Conservation (phyloP, 2,888 invertebrate species). For the Conchocele bisecta region DNA sequence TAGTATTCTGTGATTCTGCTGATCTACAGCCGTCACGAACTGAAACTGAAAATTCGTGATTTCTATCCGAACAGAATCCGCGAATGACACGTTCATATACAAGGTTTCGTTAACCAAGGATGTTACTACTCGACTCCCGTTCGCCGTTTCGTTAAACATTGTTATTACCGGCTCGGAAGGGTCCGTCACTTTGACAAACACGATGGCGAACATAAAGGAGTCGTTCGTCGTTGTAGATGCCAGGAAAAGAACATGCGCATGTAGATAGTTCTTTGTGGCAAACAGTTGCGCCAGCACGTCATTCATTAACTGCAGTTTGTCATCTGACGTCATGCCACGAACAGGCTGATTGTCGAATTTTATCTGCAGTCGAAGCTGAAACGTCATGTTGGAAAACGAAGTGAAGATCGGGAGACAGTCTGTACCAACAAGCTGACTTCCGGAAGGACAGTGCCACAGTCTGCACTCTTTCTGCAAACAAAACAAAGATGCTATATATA, state of each 20-base stretch:
- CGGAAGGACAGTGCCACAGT: conserved; percentile 48
- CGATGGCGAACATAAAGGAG: conserved; percentile 27
- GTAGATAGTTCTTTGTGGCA: background rate
- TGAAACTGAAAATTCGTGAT: conserved; percentile 18
- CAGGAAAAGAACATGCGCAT: conserved; percentile 28
- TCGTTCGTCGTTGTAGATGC: conserved; percentile 6
- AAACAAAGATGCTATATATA: background rate
- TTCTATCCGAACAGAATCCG: conserved; percentile 36
- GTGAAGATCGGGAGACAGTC: conserved; percentile 32
- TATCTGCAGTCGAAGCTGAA: conserved; percentile 24
- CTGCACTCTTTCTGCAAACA: conserved; percentile 44
- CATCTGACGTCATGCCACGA: background rate
- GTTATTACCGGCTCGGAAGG: background rate
- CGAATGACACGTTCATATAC: conserved; percentile 19
- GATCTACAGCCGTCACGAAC: conserved; percentile 25
- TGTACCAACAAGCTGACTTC: conserved; percentile 8
- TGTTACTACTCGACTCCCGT: conserved; percentile 12
- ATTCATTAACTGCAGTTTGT: conserved; percentile 22
- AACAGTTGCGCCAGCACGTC: conserved; percentile 24
- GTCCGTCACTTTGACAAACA: conserved; percentile 13
- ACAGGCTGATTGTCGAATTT: background rate
- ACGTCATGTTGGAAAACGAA: conserved; percentile 20
- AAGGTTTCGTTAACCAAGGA: background rate
- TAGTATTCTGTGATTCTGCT: conserved; percentile 19
- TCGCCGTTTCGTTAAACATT: conserved; percentile 22